Base-by-base conservation (phyloP, 2,888 invertebrate species). In the Ephialtes manifestator region DNA sequence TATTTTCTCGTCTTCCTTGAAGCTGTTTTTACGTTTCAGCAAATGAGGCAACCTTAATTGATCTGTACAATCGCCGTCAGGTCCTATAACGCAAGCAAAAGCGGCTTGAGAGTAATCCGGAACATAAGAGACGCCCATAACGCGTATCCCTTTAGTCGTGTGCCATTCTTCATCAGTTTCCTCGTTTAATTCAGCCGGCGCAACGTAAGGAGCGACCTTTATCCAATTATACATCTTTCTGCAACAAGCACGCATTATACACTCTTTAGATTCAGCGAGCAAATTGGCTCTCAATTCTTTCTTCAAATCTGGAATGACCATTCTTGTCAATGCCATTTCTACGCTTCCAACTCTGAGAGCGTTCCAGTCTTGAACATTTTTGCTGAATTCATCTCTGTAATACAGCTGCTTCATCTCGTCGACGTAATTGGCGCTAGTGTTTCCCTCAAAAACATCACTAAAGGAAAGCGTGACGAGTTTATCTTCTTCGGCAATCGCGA, bases 91-190 rank as follows among this genome's bases (percentile, higher is more conserved):
- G 88, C 97, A 97, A 86, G 97, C 97, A 94, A 98, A 99, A 4
- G 98, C 97, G 0, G 97, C 97, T 92, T 97, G 97, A 51, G 96
- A 95, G 83, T 96, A 96, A 94, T 98, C 97, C 2, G 97, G 97
- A 58, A 97, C 97, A 93, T 97, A 99, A 28, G 98, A 97, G 43
- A 99, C 94, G 0, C 97, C 97, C 95, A 99, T 95, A 0, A 98
- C 97, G 63, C 98, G 95, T 7, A 97, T 95, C 48, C 98, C 98
- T 94, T 96, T 96, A n/a, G 96, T 95, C 0, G 97, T 96, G 88
- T 98, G 98, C 97, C 97, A 98, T 87, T 98, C 98, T 79, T 99
- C 98, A 78, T 98, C 98, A 77, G 98, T 98, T 85, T 98, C 98
- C 96, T 86, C 43, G 55, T 43, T 58, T 1, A 18, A 28, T 63